Percentiles rank a stretch among this genome's conserved stretches.
These are phyloP conservation scores for Montipora efflorescens DNA, from an alignment of 64 coral and sea anemone genomes.

Conservation along the genomic window DNA sequence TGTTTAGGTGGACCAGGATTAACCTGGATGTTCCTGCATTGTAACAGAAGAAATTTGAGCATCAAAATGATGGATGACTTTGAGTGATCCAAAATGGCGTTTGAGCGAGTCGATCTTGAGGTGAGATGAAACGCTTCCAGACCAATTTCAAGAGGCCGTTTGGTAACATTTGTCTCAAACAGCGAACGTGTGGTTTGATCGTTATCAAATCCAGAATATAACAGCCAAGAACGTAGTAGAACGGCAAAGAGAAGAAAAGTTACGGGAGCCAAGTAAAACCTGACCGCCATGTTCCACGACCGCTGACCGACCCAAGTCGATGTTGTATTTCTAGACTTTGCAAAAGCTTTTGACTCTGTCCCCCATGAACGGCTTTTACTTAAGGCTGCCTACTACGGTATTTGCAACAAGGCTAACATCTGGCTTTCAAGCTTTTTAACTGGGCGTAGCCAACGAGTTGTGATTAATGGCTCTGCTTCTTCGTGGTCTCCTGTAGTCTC, in stretches of 20 bases:
- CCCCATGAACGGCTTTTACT: too few relatives aligned
- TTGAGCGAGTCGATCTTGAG: neutral
- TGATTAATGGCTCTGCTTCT: too few relatives aligned
- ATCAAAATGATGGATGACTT: neutral
- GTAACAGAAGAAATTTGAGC: neutral
- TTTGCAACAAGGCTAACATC: too few relatives aligned
- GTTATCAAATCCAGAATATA: neutral
- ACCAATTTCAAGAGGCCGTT: neutral
- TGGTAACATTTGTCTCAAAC: neutral
- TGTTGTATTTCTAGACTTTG: too few relatives aligned
- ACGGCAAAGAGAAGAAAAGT: neutral
- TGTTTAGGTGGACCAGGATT: constrained; percentile 51
- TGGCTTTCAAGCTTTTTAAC: too few relatives aligned
- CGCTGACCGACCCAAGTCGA: too few relatives aligned
- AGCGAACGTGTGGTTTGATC: neutral
- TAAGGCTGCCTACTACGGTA: too few relatives aligned
- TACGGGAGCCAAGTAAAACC: neutral
- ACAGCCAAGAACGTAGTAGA: neutral
- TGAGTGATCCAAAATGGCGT: constrained; percentile 33
- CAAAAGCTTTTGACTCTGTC: too few relatives aligned
- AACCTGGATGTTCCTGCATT: neutral
- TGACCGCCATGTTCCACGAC: too few relatives aligned
- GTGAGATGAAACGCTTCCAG: neutral
- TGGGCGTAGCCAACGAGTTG: too few relatives aligned
- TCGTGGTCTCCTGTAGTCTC: too few relatives aligned